These are phyloP conservation scores for Calliscelio sp. DNA, from an alignment of 2,888 invertebrate genomes.

Conservation along the genomic window DNA sequence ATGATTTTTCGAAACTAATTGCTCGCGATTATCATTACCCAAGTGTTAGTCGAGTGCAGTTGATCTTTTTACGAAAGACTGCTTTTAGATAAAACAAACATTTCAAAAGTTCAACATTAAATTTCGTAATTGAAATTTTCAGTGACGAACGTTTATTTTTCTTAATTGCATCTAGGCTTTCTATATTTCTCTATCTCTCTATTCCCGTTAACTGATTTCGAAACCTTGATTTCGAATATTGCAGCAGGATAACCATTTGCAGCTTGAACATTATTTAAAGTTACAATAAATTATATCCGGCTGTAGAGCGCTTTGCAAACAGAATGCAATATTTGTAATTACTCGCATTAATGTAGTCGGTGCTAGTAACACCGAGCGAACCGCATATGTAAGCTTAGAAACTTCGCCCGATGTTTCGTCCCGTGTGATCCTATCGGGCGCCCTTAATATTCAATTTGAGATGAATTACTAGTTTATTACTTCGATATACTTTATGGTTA, in stretches of 20 bases:
- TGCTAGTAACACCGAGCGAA: slow-evolving; percentile 21
- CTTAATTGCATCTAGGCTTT: too few relatives aligned
- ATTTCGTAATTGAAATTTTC: too few relatives aligned
- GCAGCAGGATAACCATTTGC: background rate
- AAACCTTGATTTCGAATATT: background rate
- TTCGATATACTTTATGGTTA: slow-evolving; percentile 12
- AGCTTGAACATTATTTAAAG: slow-evolving; percentile 24
- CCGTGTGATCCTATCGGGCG: slow-evolving; percentile 23
- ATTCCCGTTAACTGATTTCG: too few relatives aligned
- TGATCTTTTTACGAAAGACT: slow-evolving; percentile 39
- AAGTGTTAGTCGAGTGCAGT: slow-evolving; percentile 18
- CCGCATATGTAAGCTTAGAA: slow-evolving; percentile 38
- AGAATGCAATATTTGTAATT: slow-evolving; percentile 46
- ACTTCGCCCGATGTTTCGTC: slow-evolving; percentile 37
- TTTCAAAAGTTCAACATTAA: too few relatives aligned
- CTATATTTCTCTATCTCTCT: too few relatives aligned
- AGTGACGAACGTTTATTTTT: too few relatives aligned
- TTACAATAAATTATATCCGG: slow-evolving; percentile 24
- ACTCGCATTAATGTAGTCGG: slow-evolving; percentile 35
- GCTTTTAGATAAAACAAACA: background rate
- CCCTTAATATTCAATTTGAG: slow-evolving; percentile 45
- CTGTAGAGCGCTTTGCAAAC: slow-evolving; percentile 24
- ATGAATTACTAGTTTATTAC: slow-evolving; percentile 41
- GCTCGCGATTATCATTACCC: slow-evolving; percentile 20
- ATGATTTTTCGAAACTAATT: slow-evolving; percentile 49